Evolutionary conservation across 1,140 invertebrate species (phyloP).

Genomic region (Lepidurus couesii): DNA sequence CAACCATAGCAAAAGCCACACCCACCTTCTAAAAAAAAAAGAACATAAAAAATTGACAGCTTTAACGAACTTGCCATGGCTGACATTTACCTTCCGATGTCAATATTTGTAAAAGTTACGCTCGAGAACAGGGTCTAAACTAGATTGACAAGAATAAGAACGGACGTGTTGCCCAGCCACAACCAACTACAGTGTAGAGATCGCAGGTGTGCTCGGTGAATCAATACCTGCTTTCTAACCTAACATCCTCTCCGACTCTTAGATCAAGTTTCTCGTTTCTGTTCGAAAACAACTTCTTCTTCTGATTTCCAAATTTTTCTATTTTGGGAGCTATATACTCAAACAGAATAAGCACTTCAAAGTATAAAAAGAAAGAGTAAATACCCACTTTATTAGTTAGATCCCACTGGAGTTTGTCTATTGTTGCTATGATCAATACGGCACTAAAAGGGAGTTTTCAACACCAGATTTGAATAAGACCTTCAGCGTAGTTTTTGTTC

Average conservation of each 20-base stretch:
- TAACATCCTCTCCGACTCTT: not conserved
- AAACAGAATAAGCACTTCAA: not conserved
- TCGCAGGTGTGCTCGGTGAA: not conserved
- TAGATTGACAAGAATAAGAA: not conserved
- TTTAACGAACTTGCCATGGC: not conserved
- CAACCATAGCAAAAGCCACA: not conserved
- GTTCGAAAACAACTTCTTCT: too few species aligned
- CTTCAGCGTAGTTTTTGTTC: not conserved
- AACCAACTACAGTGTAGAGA: not conserved
- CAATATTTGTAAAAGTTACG: not conserved
- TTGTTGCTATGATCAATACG: not conserved
- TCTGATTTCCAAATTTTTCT: too few species aligned
- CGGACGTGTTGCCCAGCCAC: not conserved
- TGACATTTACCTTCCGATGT: not conserved
- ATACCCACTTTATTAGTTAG: not conserved
- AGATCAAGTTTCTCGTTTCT: not conserved
- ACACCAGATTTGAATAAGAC: not conserved
- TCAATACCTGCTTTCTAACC: not conserved
- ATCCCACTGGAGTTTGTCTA: not conserved
- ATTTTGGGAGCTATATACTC: too few species aligned
- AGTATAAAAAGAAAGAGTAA: not conserved
- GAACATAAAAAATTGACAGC: not conserved
- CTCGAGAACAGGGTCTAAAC: not conserved
- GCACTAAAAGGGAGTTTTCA: not conserved
- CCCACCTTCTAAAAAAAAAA: not conserved